Conservation (phyloP, 2,888 invertebrate genomes). For the Molorchus minor region DNA sequence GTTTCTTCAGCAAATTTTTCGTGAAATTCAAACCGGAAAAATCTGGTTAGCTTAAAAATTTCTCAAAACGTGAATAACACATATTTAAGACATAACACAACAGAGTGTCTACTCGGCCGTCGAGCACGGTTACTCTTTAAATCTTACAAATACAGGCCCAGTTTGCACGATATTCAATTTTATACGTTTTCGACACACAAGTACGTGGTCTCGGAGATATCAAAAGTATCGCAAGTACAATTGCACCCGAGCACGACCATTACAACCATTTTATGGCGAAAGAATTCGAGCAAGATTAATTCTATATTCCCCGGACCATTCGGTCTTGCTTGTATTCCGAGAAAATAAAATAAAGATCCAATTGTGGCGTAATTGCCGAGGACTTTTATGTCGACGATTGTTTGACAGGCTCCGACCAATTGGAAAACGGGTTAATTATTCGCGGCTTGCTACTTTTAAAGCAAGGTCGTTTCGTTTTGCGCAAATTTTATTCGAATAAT, state of each 20-base stretch:
- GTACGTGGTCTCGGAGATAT: neutral
- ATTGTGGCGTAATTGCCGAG: neutral
- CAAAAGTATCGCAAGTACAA: neutral
- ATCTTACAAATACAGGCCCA: neutral
- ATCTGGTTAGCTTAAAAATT: no score
- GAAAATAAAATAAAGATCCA: neutral
- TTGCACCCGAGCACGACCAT: neutral
- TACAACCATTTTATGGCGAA: neutral
- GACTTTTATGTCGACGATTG: constrained; percentile 17
- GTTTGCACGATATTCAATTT: neutral
- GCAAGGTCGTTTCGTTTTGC: constrained; percentile 27
- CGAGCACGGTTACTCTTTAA: neutral
- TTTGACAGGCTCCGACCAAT: constrained; percentile 2
- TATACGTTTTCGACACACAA: neutral
- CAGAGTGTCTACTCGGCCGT: no score
- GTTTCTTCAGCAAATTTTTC: no score
- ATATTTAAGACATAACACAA: no score
- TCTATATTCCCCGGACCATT: constrained; percentile 2
- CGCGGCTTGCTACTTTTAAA: constrained; percentile 9
- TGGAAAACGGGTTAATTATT: neutral
- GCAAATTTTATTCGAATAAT: constrained; percentile 31
- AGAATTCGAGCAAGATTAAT: neutral
- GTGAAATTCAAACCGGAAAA: no score
- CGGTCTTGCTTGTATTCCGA: neutral
- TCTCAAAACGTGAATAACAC: no score